Conservation (phyloP, 2,888 invertebrate genomes). For the Trachelus tabidus region DNA sequence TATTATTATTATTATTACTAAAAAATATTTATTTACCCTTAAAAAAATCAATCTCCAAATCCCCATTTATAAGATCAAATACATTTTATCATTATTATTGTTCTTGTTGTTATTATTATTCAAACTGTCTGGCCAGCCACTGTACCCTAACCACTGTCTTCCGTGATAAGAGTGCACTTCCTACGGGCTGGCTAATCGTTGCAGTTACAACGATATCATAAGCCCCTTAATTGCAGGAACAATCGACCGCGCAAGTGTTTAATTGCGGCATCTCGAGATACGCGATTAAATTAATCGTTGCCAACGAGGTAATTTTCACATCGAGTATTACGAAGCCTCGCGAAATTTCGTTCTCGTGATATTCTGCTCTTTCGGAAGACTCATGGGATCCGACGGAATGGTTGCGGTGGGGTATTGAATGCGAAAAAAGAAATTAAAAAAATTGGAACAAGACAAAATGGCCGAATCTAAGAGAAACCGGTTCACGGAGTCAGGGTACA, state of each 20-base stretch:
- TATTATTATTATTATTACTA: not conserved
- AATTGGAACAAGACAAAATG: not conserved
- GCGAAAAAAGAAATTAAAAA: not conserved
- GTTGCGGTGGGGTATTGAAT: not conserved
- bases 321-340: not conserved
- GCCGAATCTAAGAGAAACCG: not conserved
- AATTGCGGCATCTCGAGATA: conserved; percentile 35
- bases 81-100: not conserved
- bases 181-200: conserved; percentile 42
- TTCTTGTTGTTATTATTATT: not conserved
- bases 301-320: not conserved
- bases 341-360: not conserved
- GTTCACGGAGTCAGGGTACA: not conserved
- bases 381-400: not conserved
- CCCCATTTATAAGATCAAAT: not conserved
- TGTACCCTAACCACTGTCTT: not conserved
- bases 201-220: conserved; percentile 55
- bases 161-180: not conserved
- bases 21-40: not conserved
- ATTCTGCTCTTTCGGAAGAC: not conserved
- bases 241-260: conserved; percentile 52
- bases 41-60: not conserved
- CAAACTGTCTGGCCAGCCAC: not conserved
- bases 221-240: conserved; percentile 52
- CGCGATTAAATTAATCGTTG: conserved; percentile 8